Evolutionary conservation across 2,888 invertebrate genomes (phyloP), one percentile per base, ranked within the genome.

Genomic region (Clusia tigrina): DNA sequence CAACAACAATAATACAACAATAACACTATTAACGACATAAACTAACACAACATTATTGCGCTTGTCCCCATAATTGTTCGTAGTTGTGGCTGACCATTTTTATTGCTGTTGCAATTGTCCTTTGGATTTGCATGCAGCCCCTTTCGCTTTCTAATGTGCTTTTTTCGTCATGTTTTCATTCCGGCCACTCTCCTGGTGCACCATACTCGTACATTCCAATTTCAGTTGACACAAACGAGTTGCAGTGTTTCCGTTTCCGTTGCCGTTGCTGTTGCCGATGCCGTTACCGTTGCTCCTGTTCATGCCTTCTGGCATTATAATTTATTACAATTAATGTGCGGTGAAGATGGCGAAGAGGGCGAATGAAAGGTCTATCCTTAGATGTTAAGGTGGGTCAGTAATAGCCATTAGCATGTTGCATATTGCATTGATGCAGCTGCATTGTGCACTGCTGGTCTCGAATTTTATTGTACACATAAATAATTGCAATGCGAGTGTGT

Each of bases 11-110:
- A 15, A 22, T 15, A 18, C 20, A n/a, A n/a, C n/a, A n/a, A n/a
- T n/a, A n/a, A n/a, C n/a, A n/a, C n/a, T n/a, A n/a, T 6, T 17
- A 54, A 17, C 25, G 54, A 3, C 54, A 54, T 17, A 54, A 54
- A 25, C 10, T n/a, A 25, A 54, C 25, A 25, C 54, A 54, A 25
- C 24, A n/a, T 17, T 26, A 54, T 54, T 54, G 54, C 24, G n/a
- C n/a, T 17, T 54, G 54, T 54, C 25, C 25, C 25, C n/a, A 25
- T 25, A 54, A 54, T 54, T 54, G 54, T 54, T n/a, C 15, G 22
- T 15, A 20, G 37, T 38, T 32, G 51, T 53, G 56, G 59, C 42
- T 26, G 56, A 38, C 18, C 37, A 24, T 20, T 48, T 22, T 55
- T 59, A 23, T 38, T 37, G 53, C 42, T 53, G 37, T 24, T 23